phyloP scores from a whole-genome alignment of 1,140 invertebrate species.

The Drosophila auraria region DNA sequence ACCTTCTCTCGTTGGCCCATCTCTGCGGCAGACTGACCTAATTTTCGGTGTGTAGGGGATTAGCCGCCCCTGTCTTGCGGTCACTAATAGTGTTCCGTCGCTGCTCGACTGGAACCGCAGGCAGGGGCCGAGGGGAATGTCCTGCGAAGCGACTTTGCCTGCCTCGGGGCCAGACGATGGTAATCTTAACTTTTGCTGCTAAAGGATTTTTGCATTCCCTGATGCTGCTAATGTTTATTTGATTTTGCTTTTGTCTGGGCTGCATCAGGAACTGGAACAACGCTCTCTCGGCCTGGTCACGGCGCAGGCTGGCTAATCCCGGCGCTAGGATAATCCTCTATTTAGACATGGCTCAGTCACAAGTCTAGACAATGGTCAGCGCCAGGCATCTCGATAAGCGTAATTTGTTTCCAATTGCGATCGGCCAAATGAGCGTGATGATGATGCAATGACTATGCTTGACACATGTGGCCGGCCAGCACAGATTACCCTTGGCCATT shows the following conservation, averaged over 20 bases:
- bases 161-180: conserved; percentile 65
- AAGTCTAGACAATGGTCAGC: conserved; percentile 80
- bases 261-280: conserved; percentile 7
- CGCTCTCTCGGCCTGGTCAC: neutral
- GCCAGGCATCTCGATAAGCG: conserved; percentile 64
- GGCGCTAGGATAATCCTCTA: conserved; percentile 82
- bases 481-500: conserved; percentile 23
- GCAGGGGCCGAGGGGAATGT: neutral
- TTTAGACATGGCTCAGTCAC: conserved; percentile 80
- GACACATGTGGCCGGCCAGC: conserved; percentile 21
- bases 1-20: conserved; percentile 14
- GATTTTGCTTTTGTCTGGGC: conserved; percentile 72
- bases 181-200: conserved; percentile 79
- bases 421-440: conserved; percentile 30
- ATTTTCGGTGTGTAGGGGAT: conserved; percentile 63
- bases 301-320: conserved; percentile 53
- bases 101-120: neutral
- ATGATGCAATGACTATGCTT: conserved; percentile 40
- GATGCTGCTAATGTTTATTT: conserved; percentile 77
- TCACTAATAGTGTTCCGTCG: conserved; percentile 63
- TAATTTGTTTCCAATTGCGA: conserved; percentile 52
- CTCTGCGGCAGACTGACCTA: conserved; percentile 61
- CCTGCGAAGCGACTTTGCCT: conserved; percentile 4
- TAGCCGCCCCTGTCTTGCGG: conserved; percentile 70
- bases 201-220: conserved; percentile 60